Evolutionary conservation across 2,113 vertebrate species (phyloP).

Genomic region (Gobius niger): DNA sequence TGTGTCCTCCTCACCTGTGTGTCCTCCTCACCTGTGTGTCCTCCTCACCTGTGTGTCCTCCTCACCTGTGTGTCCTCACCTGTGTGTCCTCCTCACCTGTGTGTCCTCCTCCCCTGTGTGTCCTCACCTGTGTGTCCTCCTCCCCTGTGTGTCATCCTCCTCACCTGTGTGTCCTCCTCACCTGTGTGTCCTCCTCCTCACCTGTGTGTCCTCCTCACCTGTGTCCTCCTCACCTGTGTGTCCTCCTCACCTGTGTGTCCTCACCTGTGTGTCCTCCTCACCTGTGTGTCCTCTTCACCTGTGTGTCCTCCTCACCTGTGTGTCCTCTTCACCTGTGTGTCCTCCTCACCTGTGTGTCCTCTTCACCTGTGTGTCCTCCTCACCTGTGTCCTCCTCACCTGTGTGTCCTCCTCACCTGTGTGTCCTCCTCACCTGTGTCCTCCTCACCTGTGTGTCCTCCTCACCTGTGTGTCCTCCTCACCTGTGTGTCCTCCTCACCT

Average conservation of each 20-base stretch:
- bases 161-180: constrained; percentile 80
- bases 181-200: constrained; percentile 79
- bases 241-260: constrained; percentile 80
- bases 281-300: constrained; percentile 84
- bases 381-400: constrained; percentile 83
- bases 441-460: constrained; percentile 80
- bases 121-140: constrained; percentile 80
- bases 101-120: constrained; percentile 76
- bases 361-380: constrained; percentile 80
- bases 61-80: constrained; percentile 82
- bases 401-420: constrained; percentile 81
- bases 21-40: constrained; percentile 79
- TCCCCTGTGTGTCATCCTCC: too few species aligned
- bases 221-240: constrained; percentile 82
- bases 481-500: constrained; percentile 82
- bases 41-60: constrained; percentile 80
- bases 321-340: constrained; percentile 80
- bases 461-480: constrained; percentile 80
- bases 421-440: constrained; percentile 80
- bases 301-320: constrained; percentile 81
- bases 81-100: constrained; percentile 81
- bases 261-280: constrained; percentile 80
- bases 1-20: constrained; percentile 80
- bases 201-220: constrained; percentile 82
- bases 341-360: constrained; percentile 82